Evolutionary conservation across 1,140 invertebrate genomes (phyloP).

Genomic region (Littorina saxatilis): DNA sequence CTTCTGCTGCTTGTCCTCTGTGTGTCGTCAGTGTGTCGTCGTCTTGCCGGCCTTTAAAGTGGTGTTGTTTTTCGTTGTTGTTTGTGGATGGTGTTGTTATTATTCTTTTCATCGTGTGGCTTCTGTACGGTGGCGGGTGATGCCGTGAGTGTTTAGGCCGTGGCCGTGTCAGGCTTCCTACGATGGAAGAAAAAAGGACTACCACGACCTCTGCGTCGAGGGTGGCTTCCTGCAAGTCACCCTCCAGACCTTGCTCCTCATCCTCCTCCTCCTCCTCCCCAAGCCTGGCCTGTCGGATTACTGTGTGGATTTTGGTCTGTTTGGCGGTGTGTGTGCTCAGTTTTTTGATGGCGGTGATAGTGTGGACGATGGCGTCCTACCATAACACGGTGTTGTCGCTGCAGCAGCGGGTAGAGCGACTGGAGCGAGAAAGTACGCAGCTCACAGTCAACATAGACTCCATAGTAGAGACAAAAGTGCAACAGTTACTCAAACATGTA

Average conservation of each 20-base stretch:
- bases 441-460: conserved; percentile 22
- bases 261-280: neutral
- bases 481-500: conserved; percentile 2
- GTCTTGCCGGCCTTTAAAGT: no score
- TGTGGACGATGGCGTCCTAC: conserved; percentile 45
- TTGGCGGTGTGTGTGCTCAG: conserved; percentile 35
- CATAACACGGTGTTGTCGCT: conserved; percentile 47
- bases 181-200: conserved; percentile 15
- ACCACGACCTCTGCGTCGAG: neutral
- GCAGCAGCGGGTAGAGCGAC: conserved; percentile 77
- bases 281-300: conserved; percentile 39
- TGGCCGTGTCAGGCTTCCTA: neutral
- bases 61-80: no score
- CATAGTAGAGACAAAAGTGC: conserved; percentile 21
- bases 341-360: conserved; percentile 27
- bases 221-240: neutral
- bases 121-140: no score
- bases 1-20: no score
- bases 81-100: no score
- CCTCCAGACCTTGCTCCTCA: neutral
- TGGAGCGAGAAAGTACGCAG: conserved; percentile 80
- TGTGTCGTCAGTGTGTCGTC: no score
- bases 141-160: no score
- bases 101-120: no score
- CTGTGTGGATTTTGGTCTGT: conserved; percentile 43